Percentiles rank a stretch among this genome's conserved stretches.
Evolutionary conservation across 1,140 invertebrate species (phyloP).

Genomic region (Ephestia elutella): DNA sequence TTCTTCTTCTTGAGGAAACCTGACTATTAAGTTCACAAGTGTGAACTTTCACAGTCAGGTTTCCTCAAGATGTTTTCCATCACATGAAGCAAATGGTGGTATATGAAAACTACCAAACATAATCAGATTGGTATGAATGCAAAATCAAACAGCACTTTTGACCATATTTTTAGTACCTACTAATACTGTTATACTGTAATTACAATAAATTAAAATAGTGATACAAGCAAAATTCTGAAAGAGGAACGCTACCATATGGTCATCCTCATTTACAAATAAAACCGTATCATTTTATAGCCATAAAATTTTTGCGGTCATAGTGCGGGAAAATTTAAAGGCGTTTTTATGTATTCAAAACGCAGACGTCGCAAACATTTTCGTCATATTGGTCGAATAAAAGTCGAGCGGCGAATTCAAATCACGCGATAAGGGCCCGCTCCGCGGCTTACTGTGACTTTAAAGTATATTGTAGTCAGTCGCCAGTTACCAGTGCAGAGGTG

Average conservation of each 20-base stretch:
- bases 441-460: constrained; percentile 41
- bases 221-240: no score
- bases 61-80: no score
- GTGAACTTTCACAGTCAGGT: no score
- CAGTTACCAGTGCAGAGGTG: constrained; percentile 25
- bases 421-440: constrained; percentile 50
- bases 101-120: no score
- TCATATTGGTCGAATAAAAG: constrained; percentile 49
- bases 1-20: no score
- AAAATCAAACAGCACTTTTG: no score
- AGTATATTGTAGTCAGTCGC: constrained; percentile 45
- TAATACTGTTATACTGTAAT: no score
- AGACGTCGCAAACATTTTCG: constrained; percentile 46
- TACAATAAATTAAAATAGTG: no score
- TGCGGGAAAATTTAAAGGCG: constrained; percentile 18
- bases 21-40: no score
- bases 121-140: no score
- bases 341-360: constrained; percentile 45
- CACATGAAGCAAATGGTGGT: no score
- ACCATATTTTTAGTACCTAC: no score
- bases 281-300: neutral
- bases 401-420: constrained; percentile 37
- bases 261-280: neutral
- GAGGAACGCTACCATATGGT: neutral
- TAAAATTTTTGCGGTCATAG: neutral